Base-by-base conservation (phyloP, 2,113 vertebrate species). In the Eptatretus burgeri region DNA sequence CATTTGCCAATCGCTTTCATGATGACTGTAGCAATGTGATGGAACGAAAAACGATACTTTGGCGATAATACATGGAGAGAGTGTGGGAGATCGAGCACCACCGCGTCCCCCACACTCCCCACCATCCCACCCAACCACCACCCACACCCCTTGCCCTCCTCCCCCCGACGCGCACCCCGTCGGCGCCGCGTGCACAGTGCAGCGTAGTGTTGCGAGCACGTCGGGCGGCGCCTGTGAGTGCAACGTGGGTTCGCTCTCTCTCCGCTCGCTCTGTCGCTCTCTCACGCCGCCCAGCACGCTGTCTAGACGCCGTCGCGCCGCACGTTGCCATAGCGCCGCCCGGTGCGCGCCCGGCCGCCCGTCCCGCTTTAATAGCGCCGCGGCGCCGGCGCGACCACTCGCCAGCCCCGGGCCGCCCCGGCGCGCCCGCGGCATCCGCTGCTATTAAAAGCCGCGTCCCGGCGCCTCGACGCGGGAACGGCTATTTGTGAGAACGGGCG, bases 311-410 rank as follows among this genome's bases (percentile, higher is more conserved):
- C 74, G 77, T 76, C 74, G 73, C 75, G 78, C 76, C 72, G 74
- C 70, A 69, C 73, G 83, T 84, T 77, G 79, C 81, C 80, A 85
- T 84, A 82, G 79, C 78, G 80, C 84, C 81, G 74, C 69, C 74
- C 69, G 77, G 74, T 73, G 75, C 74, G 73, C 74, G 79, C 71
- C 77, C 79, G 77, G 80, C 79, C 82, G 81, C 80, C 76, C 75
- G 66, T 66, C 49, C 49, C 20, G n/a, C 52, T 65, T 62, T 41
- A 17, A 13, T 27, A 50, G 60, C 51, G 20, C 18, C 19, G 64
- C 27, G 27, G 51, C 51, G 51, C 18, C 49, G 69, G 27, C 50
- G 13, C 67, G 68, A 71, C 69, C 67, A 69, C 71, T 66, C 71
- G 65, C 67, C 68, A 66, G 66, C 51, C n/a, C 56, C 56, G 56